Evolutionary conservation across 2,888 invertebrate species (phyloP).

Genomic region (Sturmia bella): DNA sequence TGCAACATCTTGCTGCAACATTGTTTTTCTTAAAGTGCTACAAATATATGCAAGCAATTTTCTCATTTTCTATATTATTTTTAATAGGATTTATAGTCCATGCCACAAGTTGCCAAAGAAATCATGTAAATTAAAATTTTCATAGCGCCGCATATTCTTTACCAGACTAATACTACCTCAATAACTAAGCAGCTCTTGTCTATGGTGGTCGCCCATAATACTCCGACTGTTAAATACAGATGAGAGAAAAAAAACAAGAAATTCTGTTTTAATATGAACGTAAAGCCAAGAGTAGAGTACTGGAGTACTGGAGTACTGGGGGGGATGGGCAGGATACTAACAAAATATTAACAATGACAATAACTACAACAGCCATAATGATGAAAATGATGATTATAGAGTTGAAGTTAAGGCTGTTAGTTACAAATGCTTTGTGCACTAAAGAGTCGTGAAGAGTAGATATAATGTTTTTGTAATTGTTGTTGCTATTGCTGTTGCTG

Average conservation of each 20-base stretch:
- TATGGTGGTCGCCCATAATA: slow-evolving; percentile 9
- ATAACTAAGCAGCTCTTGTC: slow-evolving; percentile 1
- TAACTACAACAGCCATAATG: slow-evolving; percentile 2
- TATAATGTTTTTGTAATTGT: neutral
- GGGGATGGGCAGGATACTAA: slow-evolving; percentile 32
- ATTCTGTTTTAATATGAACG: slow-evolving; percentile 27
- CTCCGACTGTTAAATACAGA: slow-evolving; percentile 59
- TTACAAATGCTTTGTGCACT: slow-evolving; percentile 46
- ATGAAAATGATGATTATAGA: slow-evolving; percentile 25
- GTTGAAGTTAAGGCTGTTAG: slow-evolving; percentile 16
- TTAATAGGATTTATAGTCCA: too few relatives aligned
- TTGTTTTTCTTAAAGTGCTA: too few relatives aligned
- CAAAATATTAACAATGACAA: slow-evolving; percentile 39
- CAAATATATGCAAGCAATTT: too few relatives aligned
- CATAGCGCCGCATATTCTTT: neutral
- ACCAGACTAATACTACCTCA: neutral
- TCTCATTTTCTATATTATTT: too few relatives aligned
- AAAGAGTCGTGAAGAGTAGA: slow-evolving; percentile 14
- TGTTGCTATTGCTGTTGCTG: slow-evolving; percentile 10
- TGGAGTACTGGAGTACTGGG: too few relatives aligned
- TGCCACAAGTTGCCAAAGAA: too few relatives aligned
- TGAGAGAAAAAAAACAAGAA: slow-evolving; percentile 62
- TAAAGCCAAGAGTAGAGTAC: slow-evolving; percentile 4
- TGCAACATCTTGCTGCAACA: too few relatives aligned
- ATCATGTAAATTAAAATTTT: too few relatives aligned